Evolutionary conservation across 1,140 invertebrate genomes (phyloP).

Genomic region (Argopecten irradians): DNA sequence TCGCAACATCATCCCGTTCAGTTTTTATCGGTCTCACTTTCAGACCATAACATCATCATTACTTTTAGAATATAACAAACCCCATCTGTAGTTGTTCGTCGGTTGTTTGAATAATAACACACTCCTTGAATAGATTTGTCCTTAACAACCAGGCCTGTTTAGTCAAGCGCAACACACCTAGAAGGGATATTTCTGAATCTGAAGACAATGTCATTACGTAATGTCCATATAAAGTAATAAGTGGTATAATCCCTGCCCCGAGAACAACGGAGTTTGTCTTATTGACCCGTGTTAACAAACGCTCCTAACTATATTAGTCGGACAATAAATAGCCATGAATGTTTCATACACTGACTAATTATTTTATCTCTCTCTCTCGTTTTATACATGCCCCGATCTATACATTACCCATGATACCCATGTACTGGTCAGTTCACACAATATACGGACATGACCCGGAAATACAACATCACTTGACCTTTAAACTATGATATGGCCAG

Average conservation of each 20-base stretch:
- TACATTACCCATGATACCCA: not conserved
- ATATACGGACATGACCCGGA: not conserved
- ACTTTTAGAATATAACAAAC: too few species aligned
- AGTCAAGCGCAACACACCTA: not conserved
- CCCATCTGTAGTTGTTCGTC: not conserved
- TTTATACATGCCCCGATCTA: slow-evolving; percentile 1
- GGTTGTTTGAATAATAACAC: not conserved
- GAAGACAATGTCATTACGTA: not conserved
- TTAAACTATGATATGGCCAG: not conserved
- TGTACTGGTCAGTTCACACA: not conserved
- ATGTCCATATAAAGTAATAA: not conserved
- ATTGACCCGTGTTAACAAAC: not conserved
- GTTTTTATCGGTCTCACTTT: slow-evolving; percentile 1
- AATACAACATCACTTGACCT: not conserved
- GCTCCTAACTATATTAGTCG: not conserved
- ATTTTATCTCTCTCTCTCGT: slow-evolving; percentile 19
- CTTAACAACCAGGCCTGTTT: not conserved
- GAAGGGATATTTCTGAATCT: not conserved
- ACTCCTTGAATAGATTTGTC: not conserved
- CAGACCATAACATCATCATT: not conserved
- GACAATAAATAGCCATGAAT: slow-evolving; percentile 11
- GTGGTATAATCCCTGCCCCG: not conserved
- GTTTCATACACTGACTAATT: not conserved
- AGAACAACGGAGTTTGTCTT: not conserved
- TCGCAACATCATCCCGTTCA: slow-evolving; percentile 4